Conservation (phyloP, 2,888 invertebrate species). For the Chalcis sispes region DNA sequence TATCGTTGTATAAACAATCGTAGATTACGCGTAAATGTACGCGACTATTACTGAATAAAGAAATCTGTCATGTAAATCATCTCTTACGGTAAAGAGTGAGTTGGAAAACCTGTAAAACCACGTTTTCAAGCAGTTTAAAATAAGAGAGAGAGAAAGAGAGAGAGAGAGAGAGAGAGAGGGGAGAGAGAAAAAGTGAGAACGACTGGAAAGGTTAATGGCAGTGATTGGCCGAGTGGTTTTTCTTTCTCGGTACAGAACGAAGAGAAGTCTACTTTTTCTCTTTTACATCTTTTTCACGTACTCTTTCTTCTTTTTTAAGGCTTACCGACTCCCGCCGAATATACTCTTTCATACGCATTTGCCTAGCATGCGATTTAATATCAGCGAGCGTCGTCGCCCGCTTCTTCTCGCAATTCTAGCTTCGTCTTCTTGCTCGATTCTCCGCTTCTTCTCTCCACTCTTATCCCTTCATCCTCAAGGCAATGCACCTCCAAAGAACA, state of each 20-base stretch:
- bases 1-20: too few relatives aligned
- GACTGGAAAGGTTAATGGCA: neutral
- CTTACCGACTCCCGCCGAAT: neutral
- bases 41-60: too few relatives aligned
- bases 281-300: neutral
- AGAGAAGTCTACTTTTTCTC: neutral
- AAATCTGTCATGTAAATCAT: too few relatives aligned
- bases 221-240: constrained; percentile 11
- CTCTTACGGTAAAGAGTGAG: neutral
- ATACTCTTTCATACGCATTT: constrained; percentile 19
- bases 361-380: constrained; percentile 36
- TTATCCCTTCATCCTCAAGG: constrained; percentile 66
- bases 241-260: too few relatives aligned
- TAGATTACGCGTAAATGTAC: too few relatives aligned
- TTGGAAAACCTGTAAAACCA: neutral
- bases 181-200: neutral
- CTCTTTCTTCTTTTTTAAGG: constrained; percentile 1
- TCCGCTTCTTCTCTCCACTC: constrained; percentile 51
- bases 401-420: constrained; percentile 37
- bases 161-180: neutral
- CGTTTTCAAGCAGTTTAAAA: neutral
- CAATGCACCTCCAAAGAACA: constrained; percentile 71
- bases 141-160: neutral
- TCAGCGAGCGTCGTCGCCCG: constrained; percentile 20
- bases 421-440: constrained; percentile 53